phyloP scores from a whole-genome alignment of 2,113 vertebrate genomes.

The Calidris pugnax region DNA sequence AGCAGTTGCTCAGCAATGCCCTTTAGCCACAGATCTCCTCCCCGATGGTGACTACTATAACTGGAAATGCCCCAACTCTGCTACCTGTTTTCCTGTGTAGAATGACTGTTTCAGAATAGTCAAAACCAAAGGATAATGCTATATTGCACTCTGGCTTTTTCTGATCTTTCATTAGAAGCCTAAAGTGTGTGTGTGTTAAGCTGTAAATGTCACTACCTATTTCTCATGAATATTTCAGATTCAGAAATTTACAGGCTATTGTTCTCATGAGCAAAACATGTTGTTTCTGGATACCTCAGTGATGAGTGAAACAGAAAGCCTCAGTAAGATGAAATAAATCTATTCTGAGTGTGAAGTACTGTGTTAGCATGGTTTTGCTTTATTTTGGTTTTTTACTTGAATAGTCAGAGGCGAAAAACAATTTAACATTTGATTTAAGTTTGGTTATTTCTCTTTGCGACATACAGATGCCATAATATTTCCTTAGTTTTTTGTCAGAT shows the following conservation, averaged over 20 bases:
- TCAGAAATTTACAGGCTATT: slow-evolving; percentile 44
- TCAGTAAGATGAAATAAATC: background rate
- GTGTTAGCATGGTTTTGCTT: background rate
- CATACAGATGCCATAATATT: slow-evolving; percentile 30
- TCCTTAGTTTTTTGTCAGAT: slow-evolving; percentile 12
- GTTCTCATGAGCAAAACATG: slow-evolving; percentile 36
- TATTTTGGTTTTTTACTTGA: background rate
- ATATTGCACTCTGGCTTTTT: background rate
- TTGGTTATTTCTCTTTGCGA: background rate
- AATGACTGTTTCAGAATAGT: background rate
- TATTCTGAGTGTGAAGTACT: background rate
- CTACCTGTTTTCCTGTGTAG: background rate
- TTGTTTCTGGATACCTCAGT: slow-evolving; percentile 26
- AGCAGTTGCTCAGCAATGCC: background rate
- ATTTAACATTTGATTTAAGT: slow-evolving; percentile 6
- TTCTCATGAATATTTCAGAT: slow-evolving; percentile 54
- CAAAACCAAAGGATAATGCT: background rate
- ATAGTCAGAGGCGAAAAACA: background rate
- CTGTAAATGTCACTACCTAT: slow-evolving; percentile 39
- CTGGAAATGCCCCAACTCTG: background rate
- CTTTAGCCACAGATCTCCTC: background rate
- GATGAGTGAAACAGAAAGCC: background rate
- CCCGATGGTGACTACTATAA: background rate
- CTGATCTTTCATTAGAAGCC: background rate
- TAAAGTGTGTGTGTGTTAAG: background rate